A percentile compares a stretch with the other conserved stretches of the same genome.
Evolutionary conservation across 2,888 invertebrate genomes (phyloP).

Genomic region (Petrolisthes manimaculis): DNA sequence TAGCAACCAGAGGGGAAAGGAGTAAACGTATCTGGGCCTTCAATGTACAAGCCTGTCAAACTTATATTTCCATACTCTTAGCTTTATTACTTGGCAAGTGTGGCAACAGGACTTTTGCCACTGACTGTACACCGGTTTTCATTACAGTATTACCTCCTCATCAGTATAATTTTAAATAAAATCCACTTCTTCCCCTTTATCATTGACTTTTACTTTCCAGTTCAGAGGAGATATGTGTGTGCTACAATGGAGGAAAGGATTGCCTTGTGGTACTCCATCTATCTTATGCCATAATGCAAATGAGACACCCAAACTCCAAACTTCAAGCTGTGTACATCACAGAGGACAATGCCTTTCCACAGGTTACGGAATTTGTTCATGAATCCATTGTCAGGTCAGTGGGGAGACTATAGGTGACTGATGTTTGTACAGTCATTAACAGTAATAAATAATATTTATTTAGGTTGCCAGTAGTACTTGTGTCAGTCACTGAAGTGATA

Average conservation of each 20-base stretch:
- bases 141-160: too few relatives aligned
- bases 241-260: constrained; percentile 99
- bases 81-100: too few relatives aligned
- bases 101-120: too few relatives aligned
- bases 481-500: neutral
- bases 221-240: constrained; percentile 84
- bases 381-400: constrained; percentile 75
- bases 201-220: constrained; percentile 68
- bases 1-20: too few relatives aligned
- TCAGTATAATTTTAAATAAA: too few relatives aligned
- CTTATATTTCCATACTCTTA: too few relatives aligned
- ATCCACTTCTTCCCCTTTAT: too few relatives aligned
- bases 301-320: constrained; percentile 68
- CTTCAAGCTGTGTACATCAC: constrained; percentile 85
- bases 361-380: constrained; percentile 85
- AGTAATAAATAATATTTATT: neutral
- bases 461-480: neutral
- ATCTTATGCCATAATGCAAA: constrained; percentile 72
- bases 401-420: neutral
- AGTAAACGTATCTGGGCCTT: too few relatives aligned
- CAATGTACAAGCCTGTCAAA: too few relatives aligned
- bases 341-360: constrained; percentile 84
- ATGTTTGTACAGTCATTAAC: neutral
- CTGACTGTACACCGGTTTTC: too few relatives aligned
- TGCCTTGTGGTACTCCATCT: constrained; percentile 92